Evolutionary conservation across 2,888 invertebrate genomes (phyloP), one percentile per base, ranked within the genome.

Genomic region (Norana najaformis): DNA sequence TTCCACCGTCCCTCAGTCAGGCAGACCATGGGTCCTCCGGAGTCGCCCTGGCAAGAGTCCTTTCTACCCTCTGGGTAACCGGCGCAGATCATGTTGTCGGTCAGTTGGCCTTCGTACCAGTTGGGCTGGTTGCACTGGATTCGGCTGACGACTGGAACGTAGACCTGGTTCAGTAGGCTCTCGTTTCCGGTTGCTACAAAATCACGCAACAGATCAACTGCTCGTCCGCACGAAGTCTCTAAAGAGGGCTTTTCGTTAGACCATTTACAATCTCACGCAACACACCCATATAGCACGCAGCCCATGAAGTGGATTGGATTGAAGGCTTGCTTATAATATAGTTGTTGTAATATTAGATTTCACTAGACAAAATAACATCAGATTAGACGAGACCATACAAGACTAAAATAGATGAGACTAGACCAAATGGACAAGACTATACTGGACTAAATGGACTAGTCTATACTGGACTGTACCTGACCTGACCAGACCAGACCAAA

Each of bases 11-110:
- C 93, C 38, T 92, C 92, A 8, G 93, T 93, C 53, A 92, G 91
- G 90, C 93, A 94, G 23, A 94, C 94, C 91, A 94, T 90, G 6
- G 94, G 94, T 8, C 94, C 94, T 30, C 94, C 94, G 14, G 93
- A 94, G 92, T 94, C 94, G 39, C 94, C 94, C 90, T 90, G 90
- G 89, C 91, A 91, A 11, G 91, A 88, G 83, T 91, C 91, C 30
- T 90, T 88, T 16, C 88, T 88, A 38, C 91, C 91, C 69, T 91
- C 90, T 36, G 88, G 41, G 69, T 90, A 91, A 16, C 91, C 91
- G 36, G 91, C 91, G 88, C 91, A 91, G n/a, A 91, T 39, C 91
- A 91, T 91, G n/a, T 38, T 88, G 39, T 90, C 90, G 11, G 53
- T 88, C 18, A 92, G 41, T 41, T 36, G 37, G 30, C 90, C 91